phyloP scores from a whole-genome alignment of 2,888 invertebrate species.

The Amorpha juglandis region DNA sequence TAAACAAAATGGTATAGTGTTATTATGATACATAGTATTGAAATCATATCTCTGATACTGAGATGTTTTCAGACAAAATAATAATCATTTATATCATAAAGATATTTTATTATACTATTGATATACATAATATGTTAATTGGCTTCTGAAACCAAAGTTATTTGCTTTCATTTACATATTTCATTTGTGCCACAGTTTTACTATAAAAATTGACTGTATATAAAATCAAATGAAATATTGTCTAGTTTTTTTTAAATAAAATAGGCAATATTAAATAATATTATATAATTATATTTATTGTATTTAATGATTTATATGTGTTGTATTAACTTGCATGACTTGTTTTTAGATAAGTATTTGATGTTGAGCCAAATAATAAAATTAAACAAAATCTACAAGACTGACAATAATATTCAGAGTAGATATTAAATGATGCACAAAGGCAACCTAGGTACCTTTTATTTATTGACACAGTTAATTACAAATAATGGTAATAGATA shows the following conservation, averaged over 20 bases:
- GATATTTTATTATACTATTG: slow-evolving; percentile 44
- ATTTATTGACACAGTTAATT: slow-evolving; percentile 64
- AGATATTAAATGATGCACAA: slow-evolving; percentile 80
- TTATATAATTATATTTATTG: slow-evolving; percentile 76
- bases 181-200: slow-evolving; percentile 72
- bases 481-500: slow-evolving; percentile 65
- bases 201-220: slow-evolving; percentile 68
- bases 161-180: slow-evolving; percentile 46
- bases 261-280: slow-evolving; percentile 68
- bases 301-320: slow-evolving; percentile 71
- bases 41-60: slow-evolving; percentile 36
- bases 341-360: slow-evolving; percentile 72
- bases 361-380: slow-evolving; percentile 79
- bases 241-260: slow-evolving; percentile 67
- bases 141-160: slow-evolving; percentile 76
- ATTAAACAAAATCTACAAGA: slow-evolving; percentile 81
- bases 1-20: slow-evolving; percentile 34
- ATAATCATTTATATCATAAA: slow-evolving; percentile 55
- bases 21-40: slow-evolving; percentile 36
- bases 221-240: slow-evolving; percentile 57
- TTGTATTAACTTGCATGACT: slow-evolving; percentile 77
- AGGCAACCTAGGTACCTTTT: slow-evolving; percentile 49
- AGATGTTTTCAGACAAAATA: slow-evolving; percentile 44
- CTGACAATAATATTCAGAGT: slow-evolving; percentile 84
- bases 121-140: slow-evolving; percentile 55